A percentile compares a stretch with the other conserved stretches of the same genome.
phyloP scores from a whole-genome alignment of 2,888 invertebrate genomes.

The Acleris literana region DNA sequence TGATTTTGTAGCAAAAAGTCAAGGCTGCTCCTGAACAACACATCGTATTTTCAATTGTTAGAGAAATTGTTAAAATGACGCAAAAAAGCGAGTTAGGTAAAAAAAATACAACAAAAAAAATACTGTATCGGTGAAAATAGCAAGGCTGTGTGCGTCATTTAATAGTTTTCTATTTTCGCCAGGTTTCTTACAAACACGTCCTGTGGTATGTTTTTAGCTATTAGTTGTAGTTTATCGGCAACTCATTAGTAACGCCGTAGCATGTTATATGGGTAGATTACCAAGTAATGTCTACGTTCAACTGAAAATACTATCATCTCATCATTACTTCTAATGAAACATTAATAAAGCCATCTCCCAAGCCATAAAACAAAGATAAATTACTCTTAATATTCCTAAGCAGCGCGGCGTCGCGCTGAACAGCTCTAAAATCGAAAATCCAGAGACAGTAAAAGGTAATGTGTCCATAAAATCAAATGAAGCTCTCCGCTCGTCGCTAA shows the following conservation, averaged over 20 bases:
- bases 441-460: slow-evolving; percentile 36
- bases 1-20: slow-evolving; percentile 10
- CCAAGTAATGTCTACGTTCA: too few species aligned
- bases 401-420: slow-evolving; percentile 11
- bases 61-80: neutral
- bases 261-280: too few species aligned
- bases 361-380: slow-evolving; percentile 22
- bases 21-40: neutral
- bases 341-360: slow-evolving; percentile 1
- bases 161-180: too few species aligned
- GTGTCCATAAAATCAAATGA: slow-evolving; percentile 38
- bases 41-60: neutral
- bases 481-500: slow-evolving; percentile 17
- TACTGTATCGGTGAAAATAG: too few species aligned
- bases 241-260: too few species aligned
- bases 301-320: too few species aligned
- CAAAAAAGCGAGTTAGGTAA: too few species aligned
- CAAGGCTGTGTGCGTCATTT: too few species aligned
- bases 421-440: slow-evolving; percentile 31
- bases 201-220: too few species aligned
- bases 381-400: slow-evolving; percentile 23
- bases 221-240: too few species aligned
- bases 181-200: too few species aligned
- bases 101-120: too few species aligned
- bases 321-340: neutral